Base-by-base conservation (phyloP, 1,140 invertebrate genomes). In the Aleiodes sp. region DNA sequence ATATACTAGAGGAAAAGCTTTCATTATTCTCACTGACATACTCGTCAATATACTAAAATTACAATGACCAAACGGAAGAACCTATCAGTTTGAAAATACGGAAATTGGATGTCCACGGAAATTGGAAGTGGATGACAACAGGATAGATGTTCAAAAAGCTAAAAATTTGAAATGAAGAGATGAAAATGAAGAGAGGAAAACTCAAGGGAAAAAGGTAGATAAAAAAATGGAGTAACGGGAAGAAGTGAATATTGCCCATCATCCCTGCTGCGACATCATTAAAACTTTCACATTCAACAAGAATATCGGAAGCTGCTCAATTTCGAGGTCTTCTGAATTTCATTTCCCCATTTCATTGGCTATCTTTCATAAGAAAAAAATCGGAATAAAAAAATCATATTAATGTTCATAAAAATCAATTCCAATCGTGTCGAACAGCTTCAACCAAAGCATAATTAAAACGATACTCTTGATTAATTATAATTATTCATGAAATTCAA, bases 211-310 rank as follows among this genome's bases (percentile, higher is more conserved):
- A 70, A 70, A 72, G 21, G 29, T 56, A 56, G n/a, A 21, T 39
- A 29, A 57, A 70, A 70, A 61, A 69, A 80, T 82, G 78, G 82
- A 82, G 80, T 81, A 80, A 80, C 79, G 76, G 78, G 83, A 84
- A 73, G 75, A 79, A 84, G 81, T 82, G 80, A 83, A 85, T 85
- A 85, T 84, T 84, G 81, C 79, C 79, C 76, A 83, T 81, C 79
- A 24, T 80, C 76, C 73, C 73, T 79, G 76, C 75, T 76, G 78
- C 79, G 77, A 77, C 79, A 80, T 85, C 83, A 84, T 85, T 85
- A 85, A 84, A 85, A 85, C 83, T 84, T 85, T 85, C 84, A 84
- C 75, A 85, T 85, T 84, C 83, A 80, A 82, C 79, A 85, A 85
- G 82, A 85, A 83, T 84, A 74, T 41, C 39, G 29, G 41, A 29